Evolutionary conservation across 2,888 invertebrate genomes (phyloP).

Genomic region (Oeneis ivallda): DNA sequence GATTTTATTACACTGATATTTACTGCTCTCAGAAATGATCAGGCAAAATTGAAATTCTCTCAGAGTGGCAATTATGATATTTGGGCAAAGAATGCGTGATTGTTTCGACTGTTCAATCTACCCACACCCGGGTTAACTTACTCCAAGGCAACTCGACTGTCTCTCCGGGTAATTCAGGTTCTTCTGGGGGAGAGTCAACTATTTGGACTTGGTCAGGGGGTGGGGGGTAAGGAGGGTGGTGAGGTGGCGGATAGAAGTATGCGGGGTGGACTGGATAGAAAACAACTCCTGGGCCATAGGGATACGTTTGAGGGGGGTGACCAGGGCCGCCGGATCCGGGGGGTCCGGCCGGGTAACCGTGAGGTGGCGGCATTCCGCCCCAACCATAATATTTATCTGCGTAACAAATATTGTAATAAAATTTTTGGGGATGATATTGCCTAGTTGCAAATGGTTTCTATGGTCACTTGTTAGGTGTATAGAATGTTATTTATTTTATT

Average conservation of each 20-base stretch:
- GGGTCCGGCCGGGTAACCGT: slow-evolving; percentile 47
- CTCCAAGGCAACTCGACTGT: slow-evolving; percentile 77
- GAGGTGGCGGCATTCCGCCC: slow-evolving; percentile 58
- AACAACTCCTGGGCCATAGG: slow-evolving; percentile 54
- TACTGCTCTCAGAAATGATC: background rate
- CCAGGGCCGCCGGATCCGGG: slow-evolving; percentile 47
- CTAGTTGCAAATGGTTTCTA: background rate
- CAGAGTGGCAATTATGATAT: background rate
- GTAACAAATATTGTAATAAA: slow-evolving; percentile 41
- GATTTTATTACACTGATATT: too few relatives aligned
- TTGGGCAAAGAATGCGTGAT: slow-evolving; percentile 27
- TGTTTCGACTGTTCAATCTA: slow-evolving; percentile 5
- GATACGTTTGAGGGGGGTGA: slow-evolving; percentile 51
- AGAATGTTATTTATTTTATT: too few relatives aligned
- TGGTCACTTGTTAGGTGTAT: too few relatives aligned
- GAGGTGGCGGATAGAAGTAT: slow-evolving; percentile 70
- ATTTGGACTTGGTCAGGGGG: slow-evolving; percentile 53
- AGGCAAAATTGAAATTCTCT: background rate
- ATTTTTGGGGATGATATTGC: background rate
- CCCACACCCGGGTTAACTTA: slow-evolving; percentile 55
- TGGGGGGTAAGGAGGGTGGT: slow-evolving; percentile 44
- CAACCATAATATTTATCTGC: slow-evolving; percentile 72
- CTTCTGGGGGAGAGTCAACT: slow-evolving; percentile 54
- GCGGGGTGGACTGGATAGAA: slow-evolving; percentile 73
- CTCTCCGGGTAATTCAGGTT: slow-evolving; percentile 73